Conservation (phyloP, 2,888 invertebrate species). For the Nycteola revayana region DNA sequence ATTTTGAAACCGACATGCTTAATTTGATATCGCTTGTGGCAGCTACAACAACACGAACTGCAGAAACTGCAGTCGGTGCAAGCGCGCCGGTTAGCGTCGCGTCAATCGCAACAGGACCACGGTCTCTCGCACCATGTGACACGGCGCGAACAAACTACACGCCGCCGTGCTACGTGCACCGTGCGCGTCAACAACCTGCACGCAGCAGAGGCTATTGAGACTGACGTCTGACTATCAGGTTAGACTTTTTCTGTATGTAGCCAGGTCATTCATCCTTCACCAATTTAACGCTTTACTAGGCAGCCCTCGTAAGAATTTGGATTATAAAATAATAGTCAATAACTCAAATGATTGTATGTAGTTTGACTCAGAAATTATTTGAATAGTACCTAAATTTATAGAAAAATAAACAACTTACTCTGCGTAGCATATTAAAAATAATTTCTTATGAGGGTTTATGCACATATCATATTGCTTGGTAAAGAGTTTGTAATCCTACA, state of each 20-base stretch:
- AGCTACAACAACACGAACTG: conserved; percentile 63
- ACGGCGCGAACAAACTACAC: conserved; percentile 39
- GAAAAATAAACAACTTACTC: no score
- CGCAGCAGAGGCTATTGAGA: conserved; percentile 93
- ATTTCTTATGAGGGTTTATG: no score
- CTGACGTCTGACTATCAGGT: conserved; percentile 98
- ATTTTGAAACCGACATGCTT: no score
- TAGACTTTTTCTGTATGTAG: conserved; percentile 32
- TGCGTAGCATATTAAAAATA: no score
- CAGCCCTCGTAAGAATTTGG: conserved; percentile 18
- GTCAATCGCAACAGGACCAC: conserved; percentile 48
- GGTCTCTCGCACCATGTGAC: conserved; percentile 20
- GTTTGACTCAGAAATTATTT: no score
- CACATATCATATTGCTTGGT: no score
- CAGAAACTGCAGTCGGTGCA: conserved; percentile 50
- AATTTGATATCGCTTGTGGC: no score
- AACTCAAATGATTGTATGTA: no score
- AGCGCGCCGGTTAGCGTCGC: conserved; percentile 29
- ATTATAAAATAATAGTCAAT: no score
- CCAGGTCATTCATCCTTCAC: conserved; percentile 29
- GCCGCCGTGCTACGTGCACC: conserved; percentile 62
- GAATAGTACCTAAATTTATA: no score
- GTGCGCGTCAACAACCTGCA: conserved; percentile 73
- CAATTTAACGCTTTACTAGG: conserved; percentile 30
- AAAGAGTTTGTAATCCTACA: conserved; percentile 19